These are phyloP conservation scores for Psettodes erumei DNA, from an alignment of 2,113 vertebrate species.

Conservation along the genomic window DNA sequence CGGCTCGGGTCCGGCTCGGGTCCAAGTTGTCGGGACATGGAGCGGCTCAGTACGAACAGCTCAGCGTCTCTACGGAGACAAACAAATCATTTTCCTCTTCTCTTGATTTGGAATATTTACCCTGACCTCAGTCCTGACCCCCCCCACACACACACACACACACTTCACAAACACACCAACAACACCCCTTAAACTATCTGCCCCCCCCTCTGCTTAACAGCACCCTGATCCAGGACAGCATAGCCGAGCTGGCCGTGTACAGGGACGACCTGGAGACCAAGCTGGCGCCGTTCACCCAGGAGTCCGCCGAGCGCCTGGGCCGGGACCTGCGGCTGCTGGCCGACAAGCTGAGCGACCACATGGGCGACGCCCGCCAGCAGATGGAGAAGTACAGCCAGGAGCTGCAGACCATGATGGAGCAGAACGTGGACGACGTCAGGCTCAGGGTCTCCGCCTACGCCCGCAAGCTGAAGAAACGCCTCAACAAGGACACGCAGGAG, in stretches of 20 bases:
- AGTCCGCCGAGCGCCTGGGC: slow-evolving; percentile 48
- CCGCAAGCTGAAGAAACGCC: slow-evolving; percentile 84
- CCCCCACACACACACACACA: neutral
- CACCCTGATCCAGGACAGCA: slow-evolving; percentile 81
- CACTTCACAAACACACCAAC: neutral
- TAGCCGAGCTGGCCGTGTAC: slow-evolving; percentile 78
- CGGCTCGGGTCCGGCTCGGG: neutral
- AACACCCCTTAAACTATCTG: neutral
- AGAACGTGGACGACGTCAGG: slow-evolving; percentile 75
- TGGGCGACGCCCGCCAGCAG: slow-evolving; percentile 69
- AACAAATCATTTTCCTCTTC: neutral
- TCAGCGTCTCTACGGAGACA: neutral
- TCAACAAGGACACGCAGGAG: slow-evolving; percentile 80
- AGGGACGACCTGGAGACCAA: slow-evolving; percentile 71
- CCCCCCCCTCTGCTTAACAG: slow-evolving; percentile 45
- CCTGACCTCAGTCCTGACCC: neutral
- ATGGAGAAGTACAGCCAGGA: slow-evolving; percentile 76
- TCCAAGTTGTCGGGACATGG: too few species aligned
- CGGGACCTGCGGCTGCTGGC: slow-evolving; percentile 71
- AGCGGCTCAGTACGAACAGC: neutral
- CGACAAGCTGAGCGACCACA: slow-evolving; percentile 65
- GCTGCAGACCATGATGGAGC: slow-evolving; percentile 77
- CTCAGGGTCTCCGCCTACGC: slow-evolving; percentile 64
- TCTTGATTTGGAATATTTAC: neutral
- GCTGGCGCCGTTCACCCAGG: slow-evolving; percentile 74